These are phyloP conservation scores for Orthonevra nobilis DNA, from an alignment of 2,888 invertebrate species.

Conservation along the genomic window DNA sequence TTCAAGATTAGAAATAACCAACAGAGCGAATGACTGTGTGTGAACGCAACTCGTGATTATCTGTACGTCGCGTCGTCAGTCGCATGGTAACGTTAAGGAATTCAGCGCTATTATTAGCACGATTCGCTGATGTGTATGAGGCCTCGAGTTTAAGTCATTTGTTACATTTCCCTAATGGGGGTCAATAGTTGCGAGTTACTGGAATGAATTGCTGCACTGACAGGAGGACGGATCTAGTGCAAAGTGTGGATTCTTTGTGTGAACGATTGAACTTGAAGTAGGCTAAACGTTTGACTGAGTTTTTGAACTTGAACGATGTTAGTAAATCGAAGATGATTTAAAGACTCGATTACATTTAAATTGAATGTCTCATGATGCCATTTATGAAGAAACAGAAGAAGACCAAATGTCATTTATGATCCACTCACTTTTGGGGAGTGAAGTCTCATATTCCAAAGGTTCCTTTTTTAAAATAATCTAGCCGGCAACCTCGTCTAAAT, in stretches of 20 bases:
- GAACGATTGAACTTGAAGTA: neutral
- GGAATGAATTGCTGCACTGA: slow-evolving; percentile 22
- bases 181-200: slow-evolving; percentile 45
- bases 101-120: slow-evolving; percentile 35
- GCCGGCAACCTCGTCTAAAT: no score
- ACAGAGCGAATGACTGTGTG: slow-evolving; percentile 22
- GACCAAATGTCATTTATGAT: no score
- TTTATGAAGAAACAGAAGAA: no score
- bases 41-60: slow-evolving; percentile 35
- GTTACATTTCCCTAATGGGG: slow-evolving; percentile 55
- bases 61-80: slow-evolving; percentile 10
- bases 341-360: no score
- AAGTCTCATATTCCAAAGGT: no score
- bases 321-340: no score
- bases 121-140: slow-evolving; percentile 25
- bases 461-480: no score
- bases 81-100: slow-evolving; percentile 21
- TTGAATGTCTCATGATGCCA: no score
- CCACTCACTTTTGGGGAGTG: no score
- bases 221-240: neutral
- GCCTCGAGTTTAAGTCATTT: slow-evolving; percentile 47
- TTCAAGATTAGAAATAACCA: no score
- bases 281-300: no score
- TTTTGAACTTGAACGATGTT: no score
- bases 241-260: neutral